Evolutionary conservation across 1,140 invertebrate species (phyloP), one percentile per base, ranked within the genome.

Genomic region (Geopemphigus sp.): DNA sequence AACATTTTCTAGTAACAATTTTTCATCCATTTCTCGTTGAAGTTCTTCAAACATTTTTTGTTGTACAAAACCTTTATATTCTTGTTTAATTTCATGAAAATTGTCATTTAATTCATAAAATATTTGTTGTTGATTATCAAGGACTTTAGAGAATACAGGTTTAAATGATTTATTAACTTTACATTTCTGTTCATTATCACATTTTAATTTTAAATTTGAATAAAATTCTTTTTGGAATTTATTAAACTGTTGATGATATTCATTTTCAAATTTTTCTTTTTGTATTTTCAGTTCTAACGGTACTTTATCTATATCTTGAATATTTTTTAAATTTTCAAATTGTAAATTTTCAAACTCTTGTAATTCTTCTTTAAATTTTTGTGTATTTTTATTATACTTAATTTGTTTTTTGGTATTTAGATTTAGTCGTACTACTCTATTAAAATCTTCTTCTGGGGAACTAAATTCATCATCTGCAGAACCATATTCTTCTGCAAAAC

Each of bases 1-100:
- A 32, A 72, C 53, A 26, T 29, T 29, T 29, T 72, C 24, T 54
- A 54, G 17, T 54, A 54, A 54, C 10, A 19, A 14, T 12, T 72
- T 72, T 45, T 54, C 50, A 72, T 72, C 68, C 26, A 72, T 19
- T 14, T 72, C 17, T 54, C 19, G 22, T 72, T 72, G 47, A 29
- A 72, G 19, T 12, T 53, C 24, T 72, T 53, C 50, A 54, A 72
- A 54, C n/a, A 32, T 72, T 72, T 72, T 54, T 54, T 54, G 19
- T 54, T 72, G 68, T 15, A 54, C 29, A n/a, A 53, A 72, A 72
- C 19, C 50, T 72, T 72, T 54, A 72, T 54, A 53, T n/a, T 72
- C 24, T n/a, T 54, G 14, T 54, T 54, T 72, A 19, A 53, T 45
- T 29, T 54, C 26, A 54, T 19, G 47, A 29, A 72, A 53, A 6